A percentile compares a stretch with the other conserved stretches of the same genome.
phyloP scores from a whole-genome alignment of 2,888 invertebrate species.

The Cremastobaeus sp. region DNA sequence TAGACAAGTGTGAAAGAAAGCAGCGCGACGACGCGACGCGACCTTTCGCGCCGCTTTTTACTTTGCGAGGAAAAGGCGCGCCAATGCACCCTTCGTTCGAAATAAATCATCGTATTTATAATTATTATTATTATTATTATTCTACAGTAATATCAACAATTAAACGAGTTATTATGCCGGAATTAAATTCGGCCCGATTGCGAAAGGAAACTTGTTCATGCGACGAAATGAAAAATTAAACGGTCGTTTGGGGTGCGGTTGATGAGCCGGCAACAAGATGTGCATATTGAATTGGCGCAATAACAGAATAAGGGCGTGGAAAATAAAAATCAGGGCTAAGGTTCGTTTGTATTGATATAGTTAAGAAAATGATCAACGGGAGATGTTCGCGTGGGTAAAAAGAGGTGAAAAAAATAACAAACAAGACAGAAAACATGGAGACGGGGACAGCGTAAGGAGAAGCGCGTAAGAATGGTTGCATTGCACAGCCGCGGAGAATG shows the following conservation, averaged over 20 bases:
- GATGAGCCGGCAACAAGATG: no score
- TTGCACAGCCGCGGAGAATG: conserved; percentile 42
- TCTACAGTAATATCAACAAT: no score
- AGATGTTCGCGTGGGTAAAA: no score
- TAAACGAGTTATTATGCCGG: no score
- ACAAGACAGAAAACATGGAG: conserved; percentile 34
- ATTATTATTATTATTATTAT: no score
- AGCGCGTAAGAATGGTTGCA: conserved; percentile 45
- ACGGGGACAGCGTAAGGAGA: conserved; percentile 8
- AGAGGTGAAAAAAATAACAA: no score
- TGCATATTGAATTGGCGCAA: no score
- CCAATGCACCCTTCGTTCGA: conserved; percentile 27
- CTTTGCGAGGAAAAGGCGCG: conserved; percentile 61
- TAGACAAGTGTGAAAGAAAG: conserved; percentile 46
- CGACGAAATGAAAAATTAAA: neutral
- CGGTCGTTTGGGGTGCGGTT: conserved; percentile 15
- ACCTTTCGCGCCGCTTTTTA: conserved; percentile 58
- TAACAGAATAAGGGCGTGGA: conserved; percentile 4
- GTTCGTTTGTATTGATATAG: conserved; percentile 32
- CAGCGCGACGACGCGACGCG: conserved; percentile 36
- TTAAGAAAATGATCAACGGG: conserved; percentile 52
- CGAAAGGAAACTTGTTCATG: no score
- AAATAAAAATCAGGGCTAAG: conserved; percentile 37
- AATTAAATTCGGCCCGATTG: no score
- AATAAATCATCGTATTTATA: no score